Evolutionary conservation across 2,113 vertebrate genomes (phyloP), one percentile per base, ranked within the genome.

Genomic region (Silurus asotus): DNA sequence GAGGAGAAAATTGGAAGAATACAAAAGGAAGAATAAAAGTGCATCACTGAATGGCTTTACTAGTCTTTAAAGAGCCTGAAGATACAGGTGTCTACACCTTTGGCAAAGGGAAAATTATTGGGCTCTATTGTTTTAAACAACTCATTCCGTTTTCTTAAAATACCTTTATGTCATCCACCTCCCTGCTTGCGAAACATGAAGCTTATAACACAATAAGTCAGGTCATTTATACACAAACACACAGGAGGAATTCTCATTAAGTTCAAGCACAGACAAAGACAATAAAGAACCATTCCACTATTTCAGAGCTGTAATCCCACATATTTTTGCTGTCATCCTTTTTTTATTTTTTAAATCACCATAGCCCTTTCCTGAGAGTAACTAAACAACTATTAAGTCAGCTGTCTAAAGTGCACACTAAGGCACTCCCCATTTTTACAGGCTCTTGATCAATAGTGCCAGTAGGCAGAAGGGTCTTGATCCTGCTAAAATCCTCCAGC

Each of bases 391-490:
- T 80, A 4, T 48, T 19, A 61, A 80, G 56, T 37, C 14, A 15
- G 51, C 74, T 25, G 74, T 77, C 74, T 25, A 2, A 58, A 37
- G 55, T 61, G 77, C 56, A 23, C 77, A 80, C 19, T 23, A 13
- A 10, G 9, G 28, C 48, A 45, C 77, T 80, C 77, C 20, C 56
- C 37, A 59, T 80, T 48, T 80, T 28, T 11, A 7, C 23, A 37
- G 25, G 53, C 76, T 79, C 55, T 80, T 80, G 28, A 45, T 80
- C 56, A 80, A 14, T 61, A 80, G 77, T 80, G 56, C 28, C 77
- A 80, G 28, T 23, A 61, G 56, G 56, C 77, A 80, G 56, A 80
- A 61, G 77, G 77, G 77, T 37, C 58, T 61, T 80, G 56, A 80
- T 48, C 77, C 77, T 48, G 56, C 56, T 61, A 23, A 80, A 80